Conservation (phyloP, 2,113 vertebrate genomes). For the Pachypanchax playfairii region DNA sequence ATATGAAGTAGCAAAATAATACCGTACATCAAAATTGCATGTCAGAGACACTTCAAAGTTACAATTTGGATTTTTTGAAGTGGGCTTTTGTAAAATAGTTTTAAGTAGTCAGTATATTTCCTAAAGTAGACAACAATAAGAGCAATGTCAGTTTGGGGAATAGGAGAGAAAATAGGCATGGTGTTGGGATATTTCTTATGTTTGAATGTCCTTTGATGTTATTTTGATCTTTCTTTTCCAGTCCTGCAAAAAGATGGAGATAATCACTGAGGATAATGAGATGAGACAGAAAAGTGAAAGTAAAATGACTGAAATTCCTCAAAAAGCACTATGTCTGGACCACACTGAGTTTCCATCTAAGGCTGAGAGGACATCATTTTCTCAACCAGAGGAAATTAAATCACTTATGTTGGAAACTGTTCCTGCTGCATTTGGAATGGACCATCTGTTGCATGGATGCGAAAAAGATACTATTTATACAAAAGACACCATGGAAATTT, state of each 20-base stretch:
- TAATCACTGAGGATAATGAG: constrained; percentile 21
- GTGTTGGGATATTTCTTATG: no score
- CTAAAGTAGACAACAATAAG: no score
- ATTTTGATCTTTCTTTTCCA: constrained; percentile 42
- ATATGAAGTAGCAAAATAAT: no score
- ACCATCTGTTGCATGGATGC: constrained; percentile 3
- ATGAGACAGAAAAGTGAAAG: constrained; percentile 2
- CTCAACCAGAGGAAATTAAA: constrained; percentile 30
- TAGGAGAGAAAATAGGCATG: no score
- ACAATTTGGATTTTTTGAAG: no score
- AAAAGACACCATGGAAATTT: constrained; percentile 9
- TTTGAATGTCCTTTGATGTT: no score
- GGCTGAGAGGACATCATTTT: constrained; percentile 25
- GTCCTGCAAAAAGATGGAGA: constrained; percentile 33
- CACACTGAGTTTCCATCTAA: constrained; percentile 17
- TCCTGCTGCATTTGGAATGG: not conserved
- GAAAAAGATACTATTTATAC: not conserved
- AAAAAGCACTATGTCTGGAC: constrained; percentile 6
- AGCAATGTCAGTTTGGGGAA: no score
- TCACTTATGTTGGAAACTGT: constrained; percentile 14
- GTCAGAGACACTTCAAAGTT: no score
- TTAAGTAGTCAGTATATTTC: no score
- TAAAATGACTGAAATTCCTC: constrained; percentile 1
- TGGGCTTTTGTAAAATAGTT: no score
- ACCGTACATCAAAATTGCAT: no score